These are phyloP conservation scores for Cochlearius cochlearius DNA, from an alignment of 2,113 vertebrate genomes.

Conservation along the genomic window DNA sequence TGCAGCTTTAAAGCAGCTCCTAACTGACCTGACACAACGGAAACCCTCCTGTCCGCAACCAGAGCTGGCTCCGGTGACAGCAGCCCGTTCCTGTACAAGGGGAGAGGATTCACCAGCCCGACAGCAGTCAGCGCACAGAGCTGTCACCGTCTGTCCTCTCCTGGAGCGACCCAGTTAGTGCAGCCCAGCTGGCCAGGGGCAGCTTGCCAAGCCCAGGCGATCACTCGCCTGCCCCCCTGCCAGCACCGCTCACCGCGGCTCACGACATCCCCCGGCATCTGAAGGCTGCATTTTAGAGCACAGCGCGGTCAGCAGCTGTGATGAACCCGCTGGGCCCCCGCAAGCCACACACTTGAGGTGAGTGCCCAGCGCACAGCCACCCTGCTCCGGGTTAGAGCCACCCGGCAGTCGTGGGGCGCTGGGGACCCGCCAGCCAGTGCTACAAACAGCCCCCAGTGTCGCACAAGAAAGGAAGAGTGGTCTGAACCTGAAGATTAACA, in stretches of 20 bases:
- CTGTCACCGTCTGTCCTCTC: not conserved
- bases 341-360: not conserved
- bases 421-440: not conserved
- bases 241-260: not conserved
- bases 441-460: not conserved
- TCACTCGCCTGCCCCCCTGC: not conserved
- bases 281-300: not conserved
- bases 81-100: not conserved
- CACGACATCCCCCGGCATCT: not conserved
- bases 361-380: not conserved
- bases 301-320: not conserved
- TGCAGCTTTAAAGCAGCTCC: not conserved
- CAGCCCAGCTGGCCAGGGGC: not conserved
- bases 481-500: not conserved
- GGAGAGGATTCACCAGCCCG: not conserved
- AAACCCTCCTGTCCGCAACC: not conserved
- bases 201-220: not conserved
- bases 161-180: not conserved
- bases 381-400: not conserved
- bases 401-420: accelerated
- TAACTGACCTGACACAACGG: not conserved
- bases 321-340: not conserved
- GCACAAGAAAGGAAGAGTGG: not conserved
- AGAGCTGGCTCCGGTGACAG: not conserved
- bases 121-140: not conserved